Conservation (phyloP, 2,113 vertebrate species). For the Mastomys natalensis region DNA sequence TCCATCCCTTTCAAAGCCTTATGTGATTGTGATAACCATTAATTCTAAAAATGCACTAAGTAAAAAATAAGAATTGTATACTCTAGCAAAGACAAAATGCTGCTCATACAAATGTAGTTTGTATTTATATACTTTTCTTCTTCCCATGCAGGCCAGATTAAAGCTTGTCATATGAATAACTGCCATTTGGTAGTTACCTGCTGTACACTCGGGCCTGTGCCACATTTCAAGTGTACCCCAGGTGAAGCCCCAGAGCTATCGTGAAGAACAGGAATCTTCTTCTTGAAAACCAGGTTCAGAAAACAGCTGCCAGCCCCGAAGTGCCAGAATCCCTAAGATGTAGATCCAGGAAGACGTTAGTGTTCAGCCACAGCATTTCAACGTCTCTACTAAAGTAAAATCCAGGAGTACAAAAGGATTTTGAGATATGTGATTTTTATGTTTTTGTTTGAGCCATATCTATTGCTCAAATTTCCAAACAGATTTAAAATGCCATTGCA, state of each 20-base stretch:
- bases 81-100: neutral
- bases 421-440: neutral
- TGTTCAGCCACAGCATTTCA: neutral
- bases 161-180: neutral
- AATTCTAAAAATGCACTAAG: neutral
- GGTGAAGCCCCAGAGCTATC: neutral
- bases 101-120: neutral
- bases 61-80: neutral
- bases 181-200: neutral
- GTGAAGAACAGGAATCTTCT: no score
- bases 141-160: neutral
- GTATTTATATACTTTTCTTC: neutral
- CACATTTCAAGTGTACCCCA: neutral
- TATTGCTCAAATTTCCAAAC: conserved; percentile 62
- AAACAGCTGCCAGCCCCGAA: neutral
- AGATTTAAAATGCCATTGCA: conserved; percentile 41
- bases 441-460: conserved; percentile 39
- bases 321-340: neutral
- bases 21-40: neutral
- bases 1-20: neutral
- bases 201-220: neutral
- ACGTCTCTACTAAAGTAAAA: neutral
- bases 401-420: neutral
- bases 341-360: neutral
- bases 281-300: neutral